A percentile compares a stretch with the other conserved stretches of the same genome.
phyloP scores from a whole-genome alignment of 2,888 invertebrate species.

The Leptinotarsa haldemani region DNA sequence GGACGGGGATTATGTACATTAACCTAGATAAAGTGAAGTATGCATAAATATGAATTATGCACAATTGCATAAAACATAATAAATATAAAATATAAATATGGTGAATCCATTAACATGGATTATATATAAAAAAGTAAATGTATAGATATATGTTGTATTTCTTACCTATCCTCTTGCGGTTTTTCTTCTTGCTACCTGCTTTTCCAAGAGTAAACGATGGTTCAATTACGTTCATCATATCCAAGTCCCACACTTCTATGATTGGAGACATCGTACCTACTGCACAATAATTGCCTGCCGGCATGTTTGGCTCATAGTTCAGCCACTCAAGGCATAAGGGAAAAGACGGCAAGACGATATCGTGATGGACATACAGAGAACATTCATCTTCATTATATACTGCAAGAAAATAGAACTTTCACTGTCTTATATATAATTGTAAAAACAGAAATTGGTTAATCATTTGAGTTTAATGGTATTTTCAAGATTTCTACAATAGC shows the following conservation, averaged over 20 bases:
- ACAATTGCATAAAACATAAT: too few relatives aligned
- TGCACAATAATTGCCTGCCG: constrained; percentile 87
- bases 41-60: too few relatives aligned
- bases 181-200: constrained; percentile 53
- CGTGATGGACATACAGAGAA: constrained; percentile 94
- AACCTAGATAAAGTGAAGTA: too few relatives aligned
- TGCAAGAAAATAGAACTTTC: constrained; percentile 10
- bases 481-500: too few relatives aligned
- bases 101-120: too few relatives aligned
- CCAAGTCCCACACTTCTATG: constrained; percentile 97
- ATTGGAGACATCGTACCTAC: constrained; percentile 92
- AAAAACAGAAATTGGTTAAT: too few relatives aligned
- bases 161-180: constrained; percentile 68
- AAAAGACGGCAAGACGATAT: constrained; percentile 88
- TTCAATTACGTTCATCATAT: constrained; percentile 90
- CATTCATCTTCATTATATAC: constrained; percentile 89
- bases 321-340: constrained; percentile 95
- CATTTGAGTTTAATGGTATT: too few relatives aligned
- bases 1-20: too few relatives aligned
- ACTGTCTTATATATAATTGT: too few relatives aligned
- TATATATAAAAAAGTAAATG: too few relatives aligned
- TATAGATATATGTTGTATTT: neutral
- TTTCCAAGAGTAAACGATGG: constrained; percentile 85
- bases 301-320: constrained; percentile 84
- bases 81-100: too few relatives aligned